Conservation (phyloP, 2,797 vertebrate species). For the Takifugu rubripes region DNA sequence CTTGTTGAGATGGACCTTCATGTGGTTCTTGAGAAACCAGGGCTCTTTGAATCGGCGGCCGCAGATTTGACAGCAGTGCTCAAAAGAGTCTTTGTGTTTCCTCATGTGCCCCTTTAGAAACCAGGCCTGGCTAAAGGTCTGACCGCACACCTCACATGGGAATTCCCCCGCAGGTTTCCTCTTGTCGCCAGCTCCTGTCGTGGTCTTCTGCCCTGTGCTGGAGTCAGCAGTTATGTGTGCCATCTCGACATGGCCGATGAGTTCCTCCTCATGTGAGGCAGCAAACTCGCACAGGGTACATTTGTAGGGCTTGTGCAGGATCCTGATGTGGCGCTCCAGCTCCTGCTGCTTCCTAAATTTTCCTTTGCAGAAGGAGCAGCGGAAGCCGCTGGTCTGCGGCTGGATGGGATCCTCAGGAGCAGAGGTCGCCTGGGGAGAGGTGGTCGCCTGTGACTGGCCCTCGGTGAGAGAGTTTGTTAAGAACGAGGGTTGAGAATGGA, state of each 20-base stretch:
- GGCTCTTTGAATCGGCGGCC: constrained; percentile 98
- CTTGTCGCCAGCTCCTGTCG: constrained; percentile 63
- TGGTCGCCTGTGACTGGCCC: constrained; percentile 72
- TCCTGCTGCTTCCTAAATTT: constrained; percentile 98
- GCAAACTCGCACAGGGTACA: constrained; percentile 98
- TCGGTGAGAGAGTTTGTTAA: constrained; percentile 74
- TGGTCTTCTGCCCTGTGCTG: constrained; percentile 82
- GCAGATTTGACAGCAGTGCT: constrained; percentile 98
- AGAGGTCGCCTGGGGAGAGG: constrained; percentile 80
- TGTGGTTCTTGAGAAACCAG: constrained; percentile 99
- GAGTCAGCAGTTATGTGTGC: constrained; percentile 92
- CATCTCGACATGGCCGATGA: constrained; percentile 95
- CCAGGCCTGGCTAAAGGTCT: constrained; percentile 99
- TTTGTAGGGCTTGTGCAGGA: constrained; percentile 98
- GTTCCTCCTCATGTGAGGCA: constrained; percentile 94
- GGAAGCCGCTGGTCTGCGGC: constrained; percentile 82
- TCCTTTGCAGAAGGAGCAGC: constrained; percentile 98
- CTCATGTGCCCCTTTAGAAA: constrained; percentile 99
- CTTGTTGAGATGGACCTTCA: constrained; percentile 99
- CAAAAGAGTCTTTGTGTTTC: constrained; percentile 99
- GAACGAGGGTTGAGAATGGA: constrained; percentile 43
- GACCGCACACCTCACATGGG: constrained; percentile 94
- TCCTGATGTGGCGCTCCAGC: constrained; percentile 95
- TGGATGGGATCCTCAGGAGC: constrained; percentile 79
- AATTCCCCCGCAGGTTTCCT: constrained; percentile 87